A percentile compares a stretch with the other conserved stretches of the same genome.
phyloP scores from a whole-genome alignment of 2,888 invertebrate species.

The Andricus curvator region DNA sequence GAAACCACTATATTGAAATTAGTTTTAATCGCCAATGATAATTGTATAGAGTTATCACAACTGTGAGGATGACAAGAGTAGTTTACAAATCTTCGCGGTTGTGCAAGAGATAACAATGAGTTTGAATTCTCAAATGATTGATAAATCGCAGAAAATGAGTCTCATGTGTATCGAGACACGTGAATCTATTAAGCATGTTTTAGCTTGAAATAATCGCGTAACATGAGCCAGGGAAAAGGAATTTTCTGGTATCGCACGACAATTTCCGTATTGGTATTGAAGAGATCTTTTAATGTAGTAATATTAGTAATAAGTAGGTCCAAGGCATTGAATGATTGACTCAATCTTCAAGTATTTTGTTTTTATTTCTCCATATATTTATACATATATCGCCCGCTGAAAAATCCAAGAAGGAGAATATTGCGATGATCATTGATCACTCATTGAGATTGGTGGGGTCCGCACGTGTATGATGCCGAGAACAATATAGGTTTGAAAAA shows the following conservation, averaged over 20 bases:
- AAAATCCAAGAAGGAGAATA: neutral
- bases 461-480: too few relatives aligned
- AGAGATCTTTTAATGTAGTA: neutral
- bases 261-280: neutral
- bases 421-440: neutral
- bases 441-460: too few relatives aligned
- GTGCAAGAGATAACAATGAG: too few relatives aligned
- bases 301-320: neutral
- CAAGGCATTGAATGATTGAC: neutral
- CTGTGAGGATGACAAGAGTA: too few relatives aligned
- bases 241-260: neutral
- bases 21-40: too few relatives aligned
- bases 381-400: too few relatives aligned
- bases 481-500: too few relatives aligned
- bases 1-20: too few relatives aligned
- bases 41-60: too few relatives aligned
- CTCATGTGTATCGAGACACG: neutral
- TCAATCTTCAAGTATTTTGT: conserved; percentile 23
- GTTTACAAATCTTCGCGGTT: too few relatives aligned
- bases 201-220: neutral
- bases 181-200: conserved; percentile 1
- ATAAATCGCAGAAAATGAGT: neutral
- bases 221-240: conserved; percentile 15
- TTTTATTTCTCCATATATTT: neutral
- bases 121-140: too few relatives aligned